Evolutionary conservation across 2,888 invertebrate species (phyloP), one percentile per base, ranked within the genome.

Genomic region (Adineta ricciae): DNA sequence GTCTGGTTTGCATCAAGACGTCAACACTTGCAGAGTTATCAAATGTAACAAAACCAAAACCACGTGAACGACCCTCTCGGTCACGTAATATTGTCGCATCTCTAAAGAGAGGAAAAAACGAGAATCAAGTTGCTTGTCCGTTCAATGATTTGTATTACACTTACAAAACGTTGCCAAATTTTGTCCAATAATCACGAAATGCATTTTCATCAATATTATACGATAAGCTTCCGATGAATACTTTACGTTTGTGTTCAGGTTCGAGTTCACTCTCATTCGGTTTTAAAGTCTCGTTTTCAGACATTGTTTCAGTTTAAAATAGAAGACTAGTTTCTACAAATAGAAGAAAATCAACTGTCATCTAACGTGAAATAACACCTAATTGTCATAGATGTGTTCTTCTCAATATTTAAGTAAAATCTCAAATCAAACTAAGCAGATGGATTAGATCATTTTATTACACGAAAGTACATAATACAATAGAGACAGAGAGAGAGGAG

Each of bases 11-110:
- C 90, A 97, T 97, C 9, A 97, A 97, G 89, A 95, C 95, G 91
- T 99, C 97, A n/a, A 99, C 96, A 96, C 96, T 96, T 87, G 94
- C 94, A 14, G 96, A 94, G 87, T 94, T 92, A 1, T 95, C 94
- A 90, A 96, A 99, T 14, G 98, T 98, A 84, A 99, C 96, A 89
- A 99, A 99, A 9, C 98, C 99, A 91, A 99, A 99, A 0, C 99
- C 98, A 87, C 98, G 92, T 0, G 97, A 97, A 86, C 97, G 78
- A 49, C 83, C 83, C 4, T 78, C 78, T 32, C 84, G 56, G 56
- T 83, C 82, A 56, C 84, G 84, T 50, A 83, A 64, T 64, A 86
- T 86, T 19, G 83, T 84, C 24, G 83, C 84, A 84, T 78, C 41
- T 78, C 64, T 64, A 64, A 46, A 46, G 46, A 46, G 11, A 46